A percentile compares a stretch with the other conserved stretches of the same genome.
Evolutionary conservation across 2,888 invertebrate species (phyloP).

Genomic region (Drosophila peninsularis): DNA sequence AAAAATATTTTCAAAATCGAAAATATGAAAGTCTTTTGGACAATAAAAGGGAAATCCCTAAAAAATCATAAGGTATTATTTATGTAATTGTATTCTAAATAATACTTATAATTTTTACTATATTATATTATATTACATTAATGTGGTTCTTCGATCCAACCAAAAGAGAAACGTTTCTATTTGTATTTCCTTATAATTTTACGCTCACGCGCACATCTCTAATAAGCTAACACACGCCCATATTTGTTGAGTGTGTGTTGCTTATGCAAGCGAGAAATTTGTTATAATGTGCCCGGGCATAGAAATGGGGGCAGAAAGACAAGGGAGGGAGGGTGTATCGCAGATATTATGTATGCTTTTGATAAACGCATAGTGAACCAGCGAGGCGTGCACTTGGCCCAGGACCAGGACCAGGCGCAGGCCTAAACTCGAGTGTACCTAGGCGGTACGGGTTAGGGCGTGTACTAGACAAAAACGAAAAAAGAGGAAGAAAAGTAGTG

Average conservation of each 20-base stretch:
- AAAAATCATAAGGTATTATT: too few species aligned
- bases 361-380: slow-evolving; percentile 79
- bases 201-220: slow-evolving; percentile 52
- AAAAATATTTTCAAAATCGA: not conserved
- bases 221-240: slow-evolving; percentile 36
- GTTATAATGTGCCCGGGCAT: slow-evolving; percentile 72
- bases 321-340: slow-evolving; percentile 25
- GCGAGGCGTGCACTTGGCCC: slow-evolving; percentile 72
- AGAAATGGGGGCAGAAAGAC: slow-evolving; percentile 1
- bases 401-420: slow-evolving; percentile 60
- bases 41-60: too few species aligned
- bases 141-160: not conserved
- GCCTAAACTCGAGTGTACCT: slow-evolving; percentile 1
- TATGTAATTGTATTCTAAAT: too few species aligned
- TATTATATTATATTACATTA: too few species aligned
- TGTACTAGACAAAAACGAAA: slow-evolving; percentile 2
- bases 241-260: slow-evolving; percentile 66
- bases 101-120: too few species aligned
- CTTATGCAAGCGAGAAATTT: slow-evolving; percentile 81
- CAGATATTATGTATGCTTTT: slow-evolving; percentile 70
- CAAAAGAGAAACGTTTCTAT: not conserved
- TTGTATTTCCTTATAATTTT: slow-evolving; percentile 16
- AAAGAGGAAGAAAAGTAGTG: not conserved
- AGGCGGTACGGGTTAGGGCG: not conserved
- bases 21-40: not conserved